Evolutionary conservation across 2,797 vertebrate genomes (phyloP).

Genomic region (Enteromius anoplus): DNA sequence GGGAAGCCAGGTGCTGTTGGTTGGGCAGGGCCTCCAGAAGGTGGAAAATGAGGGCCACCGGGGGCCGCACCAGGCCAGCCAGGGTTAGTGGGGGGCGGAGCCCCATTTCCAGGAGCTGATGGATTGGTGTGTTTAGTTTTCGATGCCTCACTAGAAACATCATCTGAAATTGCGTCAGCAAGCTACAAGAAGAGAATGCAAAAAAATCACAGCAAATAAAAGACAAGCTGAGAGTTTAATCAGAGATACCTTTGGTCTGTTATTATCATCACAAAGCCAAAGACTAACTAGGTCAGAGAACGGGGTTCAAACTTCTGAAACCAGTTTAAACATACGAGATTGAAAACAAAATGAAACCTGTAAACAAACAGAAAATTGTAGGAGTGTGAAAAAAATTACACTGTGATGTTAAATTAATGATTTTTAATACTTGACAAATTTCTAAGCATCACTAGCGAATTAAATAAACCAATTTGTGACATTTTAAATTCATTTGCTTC

Average conservation of each 20-base stretch:
- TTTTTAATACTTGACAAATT: background rate
- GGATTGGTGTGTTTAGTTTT: conserved; percentile 83
- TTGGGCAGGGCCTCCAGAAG: conserved; percentile 72
- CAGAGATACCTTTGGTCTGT: background rate
- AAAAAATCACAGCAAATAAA: background rate
- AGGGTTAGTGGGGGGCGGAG: conserved; percentile 69
- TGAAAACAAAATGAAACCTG: background rate
- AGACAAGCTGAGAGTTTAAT: background rate
- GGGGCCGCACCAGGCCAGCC: conserved; percentile 80
- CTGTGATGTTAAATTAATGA: background rate
- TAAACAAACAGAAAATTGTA: background rate
- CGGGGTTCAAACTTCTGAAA: background rate
- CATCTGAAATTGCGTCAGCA: conserved; percentile 89
- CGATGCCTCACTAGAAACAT: conserved; percentile 79
- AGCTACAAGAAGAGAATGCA: conserved; percentile 75
- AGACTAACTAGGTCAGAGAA: conserved; percentile 1
- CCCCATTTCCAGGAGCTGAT: conserved; percentile 65
- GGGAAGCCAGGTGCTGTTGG: conserved; percentile 74
- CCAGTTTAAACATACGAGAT: background rate
- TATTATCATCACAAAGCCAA: background rate
- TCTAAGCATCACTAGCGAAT: background rate
- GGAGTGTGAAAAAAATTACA: background rate
- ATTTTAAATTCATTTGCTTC: background rate
- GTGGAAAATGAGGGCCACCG: conserved; percentile 62
- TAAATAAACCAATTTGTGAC: background rate